Base-by-base conservation (phyloP, 1,140 invertebrate genomes). In the Diorhabda sublineata region DNA sequence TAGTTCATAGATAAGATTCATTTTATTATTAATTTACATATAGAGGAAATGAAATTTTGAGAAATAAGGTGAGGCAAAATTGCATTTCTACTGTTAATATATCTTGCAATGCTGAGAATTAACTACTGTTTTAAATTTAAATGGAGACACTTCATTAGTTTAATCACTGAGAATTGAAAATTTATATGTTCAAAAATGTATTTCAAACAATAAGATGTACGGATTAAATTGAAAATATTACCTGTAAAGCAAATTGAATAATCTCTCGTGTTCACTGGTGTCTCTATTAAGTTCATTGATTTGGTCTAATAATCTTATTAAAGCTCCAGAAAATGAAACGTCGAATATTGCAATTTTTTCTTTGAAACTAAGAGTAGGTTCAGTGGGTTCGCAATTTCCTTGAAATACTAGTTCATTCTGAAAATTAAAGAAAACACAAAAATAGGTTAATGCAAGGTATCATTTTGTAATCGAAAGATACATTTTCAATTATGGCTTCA, bases 231-330 rank as follows among this genome's bases (percentile, higher is more conserved):
- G 26, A 26, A 26, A 26, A 26, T 26, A 26, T 26, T 71, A 81
- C 79, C 79, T 77, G 63, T 81, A 80, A 11, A 81, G 65, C 44
- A 81, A 74, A 76, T 81, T 81, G 65, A 79, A 80, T 2, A 81
- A 66, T 47, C 78, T 67, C 56, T 81, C 79, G 57, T 81, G 78
- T 65, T 81, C 79, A 59, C 78, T 79, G 43, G 74, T 77, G 43
- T 77, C 77, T 61, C 75, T 70, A 58, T 79, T 79, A 4, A 80
- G 63, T 47, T 78, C 74, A 62, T 79, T 78, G 44, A 81, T 81
- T 67, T 79, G 79, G 69, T 77, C 74, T 47, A 81, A 67, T 2
- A 81, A 67, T 5, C 71, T 69, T 58, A 76, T 73, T 41, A 81
- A 68, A 5, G 77, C 67, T 56, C 70, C 75, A 45, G 77, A 76